phyloP scores from a whole-genome alignment of 2,113 vertebrate genomes.

The Semnornis frantzii region DNA sequence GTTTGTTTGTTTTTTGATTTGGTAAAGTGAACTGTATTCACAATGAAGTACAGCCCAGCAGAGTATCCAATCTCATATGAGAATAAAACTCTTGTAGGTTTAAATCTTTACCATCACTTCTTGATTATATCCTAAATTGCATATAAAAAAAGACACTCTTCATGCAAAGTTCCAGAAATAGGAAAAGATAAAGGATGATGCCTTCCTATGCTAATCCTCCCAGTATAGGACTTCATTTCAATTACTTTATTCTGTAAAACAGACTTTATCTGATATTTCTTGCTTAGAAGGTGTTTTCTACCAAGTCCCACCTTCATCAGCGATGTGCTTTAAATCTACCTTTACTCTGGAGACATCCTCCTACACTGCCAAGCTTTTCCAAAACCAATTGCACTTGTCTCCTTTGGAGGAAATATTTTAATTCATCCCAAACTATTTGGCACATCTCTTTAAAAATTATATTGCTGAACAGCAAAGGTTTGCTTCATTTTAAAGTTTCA shows the following conservation, averaged over 20 bases:
- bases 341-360: neutral
- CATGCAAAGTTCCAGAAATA: neutral
- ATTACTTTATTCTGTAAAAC: neutral
- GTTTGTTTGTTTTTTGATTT: neutral
- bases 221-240: neutral
- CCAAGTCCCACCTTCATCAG: neutral
- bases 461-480: slow-evolving; percentile 22
- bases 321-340: neutral
- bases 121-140: neutral
- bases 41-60: neutral
- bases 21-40: neutral
- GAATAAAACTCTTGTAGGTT: neutral
- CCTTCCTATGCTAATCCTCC: neutral
- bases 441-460: slow-evolving; percentile 22
- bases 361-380: slow-evolving; percentile 10
- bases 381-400: slow-evolving; percentile 28
- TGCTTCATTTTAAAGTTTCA: slow-evolving; percentile 45
- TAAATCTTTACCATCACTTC: neutral
- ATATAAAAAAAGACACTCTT: neutral
- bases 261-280: neutral
- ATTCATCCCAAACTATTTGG: slow-evolving; percentile 26
- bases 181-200: neutral
- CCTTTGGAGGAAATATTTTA: slow-evolving; percentile 40
- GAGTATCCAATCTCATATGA: neutral
- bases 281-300: neutral